Evolutionary conservation across 2,113 vertebrate species (phyloP).

Genomic region (Atlantisia rogersi): DNA sequence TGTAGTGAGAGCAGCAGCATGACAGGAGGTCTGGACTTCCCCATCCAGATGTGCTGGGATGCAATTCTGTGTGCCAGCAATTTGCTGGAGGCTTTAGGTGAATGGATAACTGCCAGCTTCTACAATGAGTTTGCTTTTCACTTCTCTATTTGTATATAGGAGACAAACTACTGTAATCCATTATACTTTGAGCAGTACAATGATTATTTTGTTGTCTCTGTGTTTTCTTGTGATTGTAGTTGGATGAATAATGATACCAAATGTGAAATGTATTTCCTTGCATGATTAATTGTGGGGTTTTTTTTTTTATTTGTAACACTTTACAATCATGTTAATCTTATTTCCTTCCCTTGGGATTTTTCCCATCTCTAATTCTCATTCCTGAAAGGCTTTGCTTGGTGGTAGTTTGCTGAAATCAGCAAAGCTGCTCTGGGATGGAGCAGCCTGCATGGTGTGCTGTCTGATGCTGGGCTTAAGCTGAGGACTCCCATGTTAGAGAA

Average conservation of each 20-base stretch:
- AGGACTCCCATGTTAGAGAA: neutral
- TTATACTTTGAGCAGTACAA: neutral
- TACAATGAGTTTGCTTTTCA: neutral
- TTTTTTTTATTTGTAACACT: neutral
- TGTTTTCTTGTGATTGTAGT: neutral
- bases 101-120: conserved; percentile 4
- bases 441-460: neutral
- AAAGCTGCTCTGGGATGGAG: neutral
- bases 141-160: neutral
- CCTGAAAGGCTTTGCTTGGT: neutral
- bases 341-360: neutral
- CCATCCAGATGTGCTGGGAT: neutral
- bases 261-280: neutral
- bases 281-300: neutral
- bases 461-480: neutral
- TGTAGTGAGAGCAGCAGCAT: neutral
- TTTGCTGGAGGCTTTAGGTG: conserved; percentile 29
- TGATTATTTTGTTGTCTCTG: conserved; percentile 23
- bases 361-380: neutral
- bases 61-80: conserved; percentile 9
- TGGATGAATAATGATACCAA: neutral
- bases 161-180: neutral
- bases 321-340: neutral
- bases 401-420: neutral
- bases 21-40: neutral